Base-by-base conservation (phyloP, 2,797 vertebrate species). In the Lycodopsis pacificus region DNA sequence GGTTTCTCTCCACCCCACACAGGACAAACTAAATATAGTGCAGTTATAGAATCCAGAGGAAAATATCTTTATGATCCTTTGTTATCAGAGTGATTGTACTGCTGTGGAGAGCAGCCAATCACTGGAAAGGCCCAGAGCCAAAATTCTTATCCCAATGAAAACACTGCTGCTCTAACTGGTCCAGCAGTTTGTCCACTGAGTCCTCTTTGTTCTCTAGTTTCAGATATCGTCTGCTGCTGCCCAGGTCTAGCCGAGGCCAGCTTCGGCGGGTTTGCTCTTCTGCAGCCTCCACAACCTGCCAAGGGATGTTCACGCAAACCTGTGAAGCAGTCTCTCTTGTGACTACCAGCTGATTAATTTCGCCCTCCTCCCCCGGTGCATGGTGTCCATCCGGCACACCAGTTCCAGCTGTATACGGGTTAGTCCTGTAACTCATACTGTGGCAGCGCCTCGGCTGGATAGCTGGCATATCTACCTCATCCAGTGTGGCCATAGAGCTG, bases 231-330 rank as follows among this genome's bases (percentile, higher is more conserved):
- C 94, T 94, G 19, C 95, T 90, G 5, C 86, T 92, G 82, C 94
- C 80, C 4, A 95, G 93, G 80, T 98, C 96, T 12, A 98, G 87
- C 17, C 95, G 94, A n/a, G 98, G 97, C 97, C 97, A 98, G 91
- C 98, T 99, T 62, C 92, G 85, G 83, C 95, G 95, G 30, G 93
- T 96, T 59, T 93, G 93, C 65, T 96, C 95, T 77, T 95, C 94
- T n/a, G 87, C 71, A 0, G 90, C 88, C 42, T 94, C 93, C 2
- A 82, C 88, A 3, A 92, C 81, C 71, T 95, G 84, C 25, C 93
- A 94, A 0, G 91, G 85, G 49, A 93, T 79, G 56, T 94, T 94
- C 13, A 96, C 89, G 20, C 95, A 95, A 34, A 90, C 86, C 0
- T 95, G 91, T 0, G 92, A 90, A 58, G 83, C 44, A 1, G 86